Base-by-base conservation (phyloP, 2,888 invertebrate species). In the Arge pagana region DNA sequence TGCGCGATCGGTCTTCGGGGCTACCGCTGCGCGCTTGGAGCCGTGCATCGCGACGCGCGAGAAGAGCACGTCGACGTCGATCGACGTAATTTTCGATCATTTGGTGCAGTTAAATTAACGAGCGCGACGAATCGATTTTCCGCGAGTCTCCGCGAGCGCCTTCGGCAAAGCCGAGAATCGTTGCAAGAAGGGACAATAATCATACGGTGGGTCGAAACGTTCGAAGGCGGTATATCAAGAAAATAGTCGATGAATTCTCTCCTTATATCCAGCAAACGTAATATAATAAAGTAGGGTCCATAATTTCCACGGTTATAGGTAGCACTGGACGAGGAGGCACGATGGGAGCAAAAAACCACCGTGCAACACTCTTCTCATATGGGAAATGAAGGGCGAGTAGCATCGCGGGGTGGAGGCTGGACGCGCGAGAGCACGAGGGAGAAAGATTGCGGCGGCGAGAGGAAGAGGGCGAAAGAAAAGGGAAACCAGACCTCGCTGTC, bases 281-380 rank as follows among this genome's bases (percentile, higher is more conserved):
- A 76, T 76, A 75, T 74, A 76, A 76, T 76, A 76, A 74, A 76
- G 68, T 68, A 61, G 57, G 63, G 72, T 70, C 72, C 68, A 68
- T 69, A 73, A 72, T 74, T 71, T 70, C 66, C 66, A 61, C 61
- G 69, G 68, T 72, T 72, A 73, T 68, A 65, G 68, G 53, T 37
- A 52, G 52, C 51, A 41, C n/a, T n/a, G n/a, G n/a, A n/a, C n/a
- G 52, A 65, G 56, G 57, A 62, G 64, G 63, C 59, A 45, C 45
- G 45, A 33, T 33, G 35, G 21, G 30, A 31, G 45, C 45, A 21
- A 33, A 33, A 35, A 45, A 45, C 31, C 31, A 45, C 26, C 33
- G 33, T 23, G 45, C 23, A 45, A 15, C 45, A 4, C 23, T 24
- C 21, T 45, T n/a, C n/a, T 45, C 45, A 45, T 45, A 23, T 45